Evolutionary conservation across 2,113 vertebrate genomes (phyloP).

Genomic region (Eira barbara): DNA sequence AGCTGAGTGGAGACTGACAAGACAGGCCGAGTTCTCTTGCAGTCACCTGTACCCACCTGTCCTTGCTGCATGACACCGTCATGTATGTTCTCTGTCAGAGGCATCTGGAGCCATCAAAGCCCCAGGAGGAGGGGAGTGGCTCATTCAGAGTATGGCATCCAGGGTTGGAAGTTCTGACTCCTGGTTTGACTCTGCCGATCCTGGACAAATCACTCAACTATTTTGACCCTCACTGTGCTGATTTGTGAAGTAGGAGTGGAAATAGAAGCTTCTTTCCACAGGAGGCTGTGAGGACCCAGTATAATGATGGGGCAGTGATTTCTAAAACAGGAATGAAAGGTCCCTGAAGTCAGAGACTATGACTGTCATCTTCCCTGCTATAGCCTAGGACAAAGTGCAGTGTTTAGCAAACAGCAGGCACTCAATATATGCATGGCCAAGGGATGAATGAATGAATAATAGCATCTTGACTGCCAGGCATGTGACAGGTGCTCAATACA

Average conservation of each 20-base stretch:
- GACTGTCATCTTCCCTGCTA: not conserved
- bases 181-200: not conserved
- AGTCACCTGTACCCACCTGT: not conserved
- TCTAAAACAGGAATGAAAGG: not conserved
- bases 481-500: not conserved
- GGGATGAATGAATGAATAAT: not conserved
- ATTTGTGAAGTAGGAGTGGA: not conserved
- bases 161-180: not conserved
- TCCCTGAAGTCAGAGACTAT: not conserved
- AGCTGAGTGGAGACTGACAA: not conserved
- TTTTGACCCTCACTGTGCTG: not conserved
- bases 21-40: not conserved
- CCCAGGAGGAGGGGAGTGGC: not conserved
- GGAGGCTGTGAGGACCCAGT: not conserved
- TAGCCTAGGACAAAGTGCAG: not conserved
- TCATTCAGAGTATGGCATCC: not conserved
- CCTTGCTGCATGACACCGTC: not conserved
- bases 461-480: not conserved
- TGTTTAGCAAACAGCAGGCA: not conserved
- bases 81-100: not conserved
- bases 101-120: not conserved
- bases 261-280: not conserved
- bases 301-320: not conserved
- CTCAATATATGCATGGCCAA: not conserved
- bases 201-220: not conserved